phyloP scores from a whole-genome alignment of 2,797 vertebrate species.

The Remorina albescens region DNA sequence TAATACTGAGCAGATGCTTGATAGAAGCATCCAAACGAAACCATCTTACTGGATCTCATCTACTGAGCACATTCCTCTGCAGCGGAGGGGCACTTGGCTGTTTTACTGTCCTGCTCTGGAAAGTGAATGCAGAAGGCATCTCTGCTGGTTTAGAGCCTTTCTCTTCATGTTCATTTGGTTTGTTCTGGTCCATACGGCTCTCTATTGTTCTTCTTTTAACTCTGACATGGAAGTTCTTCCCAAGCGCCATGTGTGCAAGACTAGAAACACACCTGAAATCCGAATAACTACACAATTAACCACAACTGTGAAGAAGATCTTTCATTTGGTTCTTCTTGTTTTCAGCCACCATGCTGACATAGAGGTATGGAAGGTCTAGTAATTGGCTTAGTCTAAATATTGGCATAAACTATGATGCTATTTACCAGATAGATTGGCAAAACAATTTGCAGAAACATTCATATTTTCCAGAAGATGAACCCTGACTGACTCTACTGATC shows the following conservation, averaged over 20 bases:
- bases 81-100: constrained; percentile 11
- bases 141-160: constrained; percentile 28
- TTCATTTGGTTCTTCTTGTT: neutral
- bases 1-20: constrained; percentile 37
- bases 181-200: constrained; percentile 39
- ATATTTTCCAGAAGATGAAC: neutral
- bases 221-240: constrained; percentile 20
- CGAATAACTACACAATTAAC: neutral
- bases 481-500: neutral
- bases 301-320: neutral
- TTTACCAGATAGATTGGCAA: neutral
- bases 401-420: neutral
- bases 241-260: constrained; percentile 1
- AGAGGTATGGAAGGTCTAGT: neutral
- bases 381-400: neutral
- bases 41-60: constrained; percentile 16
- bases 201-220: constrained; percentile 30
- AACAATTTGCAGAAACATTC: neutral
- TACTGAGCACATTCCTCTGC: constrained; percentile 10
- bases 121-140: constrained; percentile 63
- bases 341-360: neutral
- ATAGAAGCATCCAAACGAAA: constrained; percentile 13
- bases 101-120: constrained; percentile 18
- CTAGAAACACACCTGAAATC: neutral
- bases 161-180: constrained; percentile 40